Evolutionary conservation across 30 jellyfish, hydroid and myxozoan species (phyloP).

Genomic region (Pelagia noctiluca): DNA sequence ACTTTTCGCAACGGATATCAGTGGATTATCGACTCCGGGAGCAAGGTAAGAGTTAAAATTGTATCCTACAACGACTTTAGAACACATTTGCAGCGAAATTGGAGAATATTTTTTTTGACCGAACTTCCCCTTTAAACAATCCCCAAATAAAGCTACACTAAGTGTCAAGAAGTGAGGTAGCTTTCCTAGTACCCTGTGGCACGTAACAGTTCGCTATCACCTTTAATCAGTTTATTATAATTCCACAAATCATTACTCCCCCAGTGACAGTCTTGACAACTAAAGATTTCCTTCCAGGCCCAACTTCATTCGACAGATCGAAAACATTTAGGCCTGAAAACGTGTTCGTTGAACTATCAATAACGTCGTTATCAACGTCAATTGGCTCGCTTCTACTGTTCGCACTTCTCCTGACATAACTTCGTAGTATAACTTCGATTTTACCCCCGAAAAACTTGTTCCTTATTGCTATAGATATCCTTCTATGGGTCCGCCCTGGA

Average conservation of each 20-base stretch:
- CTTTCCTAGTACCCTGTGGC: no score
- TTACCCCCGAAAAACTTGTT: constrained; percentile 82
- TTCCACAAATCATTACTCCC: constrained; percentile 78
- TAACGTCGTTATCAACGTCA: constrained; percentile 16
- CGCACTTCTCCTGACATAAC: neutral
- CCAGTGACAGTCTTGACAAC: constrained; percentile 63
- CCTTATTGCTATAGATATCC: constrained; percentile 57
- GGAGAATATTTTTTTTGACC: no score
- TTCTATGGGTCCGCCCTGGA: constrained; percentile 44
- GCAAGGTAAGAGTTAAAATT: no score
- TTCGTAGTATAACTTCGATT: constrained; percentile 35
- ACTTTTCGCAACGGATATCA: no score
- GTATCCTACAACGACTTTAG: no score
- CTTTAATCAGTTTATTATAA: constrained; percentile 54
- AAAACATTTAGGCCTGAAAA: constrained; percentile 64
- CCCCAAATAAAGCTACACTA: no score
- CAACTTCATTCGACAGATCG: constrained; percentile 58
- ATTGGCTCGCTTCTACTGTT: constrained; percentile 5
- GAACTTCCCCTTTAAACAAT: no score
- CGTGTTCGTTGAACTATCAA: constrained; percentile 46
- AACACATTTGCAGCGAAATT: no score
- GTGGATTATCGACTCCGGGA: no score
- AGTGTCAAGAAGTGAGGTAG: no score
- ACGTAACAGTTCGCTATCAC: no score
- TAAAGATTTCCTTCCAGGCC: constrained; percentile 63